Conservation (phyloP, 2,888 invertebrate species). For the Hydroisotoma schaefferi region DNA sequence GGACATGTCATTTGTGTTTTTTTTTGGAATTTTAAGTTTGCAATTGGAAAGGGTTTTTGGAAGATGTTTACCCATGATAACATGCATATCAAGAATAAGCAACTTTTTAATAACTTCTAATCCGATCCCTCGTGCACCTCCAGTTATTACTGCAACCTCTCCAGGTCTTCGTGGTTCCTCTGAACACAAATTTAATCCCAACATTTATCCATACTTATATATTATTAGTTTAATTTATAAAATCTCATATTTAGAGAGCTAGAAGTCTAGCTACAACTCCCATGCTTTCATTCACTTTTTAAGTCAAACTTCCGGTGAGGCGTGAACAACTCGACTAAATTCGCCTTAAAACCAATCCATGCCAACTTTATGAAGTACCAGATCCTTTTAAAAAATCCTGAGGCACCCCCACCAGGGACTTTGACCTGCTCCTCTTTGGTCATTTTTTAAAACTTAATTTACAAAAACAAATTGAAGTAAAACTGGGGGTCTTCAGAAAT, state of each 20-base stretch:
- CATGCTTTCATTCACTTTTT: slow-evolving; percentile 26
- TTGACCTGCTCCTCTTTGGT: no score
- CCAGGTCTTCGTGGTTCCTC: slow-evolving; percentile 64
- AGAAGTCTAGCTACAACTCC: not conserved
- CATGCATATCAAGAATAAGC: slow-evolving; percentile 70
- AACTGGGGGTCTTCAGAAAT: no score
- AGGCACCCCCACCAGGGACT: not conserved
- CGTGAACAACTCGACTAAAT: slow-evolving; percentile 30
- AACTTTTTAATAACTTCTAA: slow-evolving; percentile 70
- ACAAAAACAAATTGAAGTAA: no score
- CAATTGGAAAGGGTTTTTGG: not conserved
- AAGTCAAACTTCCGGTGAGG: slow-evolving; percentile 36
- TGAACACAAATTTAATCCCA: slow-evolving; percentile 49
- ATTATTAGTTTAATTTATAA: not conserved
- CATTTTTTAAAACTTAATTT: no score
- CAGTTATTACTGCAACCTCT: slow-evolving; percentile 76
- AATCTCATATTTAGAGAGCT: not conserved
- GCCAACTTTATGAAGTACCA: slow-evolving; percentile 23
- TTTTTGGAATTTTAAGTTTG: slow-evolving; percentile 12
- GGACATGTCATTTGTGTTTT: not conserved
- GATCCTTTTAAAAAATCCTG: slow-evolving; percentile 4
- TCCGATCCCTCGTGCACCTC: slow-evolving; percentile 82
- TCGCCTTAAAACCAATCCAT: slow-evolving; percentile 18
- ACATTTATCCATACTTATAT: no score
- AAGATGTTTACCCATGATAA: slow-evolving; percentile 63